Evolutionary conservation across 2,113 vertebrate genomes (phyloP).

Genomic region (Sander lucioperca): DNA sequence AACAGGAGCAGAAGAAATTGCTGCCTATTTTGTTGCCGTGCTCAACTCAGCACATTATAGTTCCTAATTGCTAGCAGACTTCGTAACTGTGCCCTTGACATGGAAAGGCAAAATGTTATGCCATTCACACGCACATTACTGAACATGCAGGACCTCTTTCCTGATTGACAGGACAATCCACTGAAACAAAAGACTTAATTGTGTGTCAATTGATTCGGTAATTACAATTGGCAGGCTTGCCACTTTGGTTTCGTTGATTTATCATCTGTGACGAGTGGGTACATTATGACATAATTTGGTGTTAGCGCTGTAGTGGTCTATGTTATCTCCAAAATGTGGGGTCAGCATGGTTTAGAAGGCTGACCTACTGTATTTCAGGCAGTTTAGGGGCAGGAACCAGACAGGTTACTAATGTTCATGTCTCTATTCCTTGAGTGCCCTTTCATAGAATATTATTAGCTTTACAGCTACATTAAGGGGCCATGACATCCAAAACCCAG

Average conservation of each 20-base stretch:
- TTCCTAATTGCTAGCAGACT: conserved; percentile 78
- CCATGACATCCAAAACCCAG: conserved; percentile 36
- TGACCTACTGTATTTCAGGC: background rate
- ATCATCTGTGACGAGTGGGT: conserved; percentile 59
- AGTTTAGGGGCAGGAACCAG: background rate
- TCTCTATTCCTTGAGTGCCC: conserved; percentile 16
- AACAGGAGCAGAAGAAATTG: conserved; percentile 78
- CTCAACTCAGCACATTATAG: conserved; percentile 75
- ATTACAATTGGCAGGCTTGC: conserved; percentile 78
- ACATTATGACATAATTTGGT: conserved; percentile 60
- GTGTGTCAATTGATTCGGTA: conserved; percentile 76
- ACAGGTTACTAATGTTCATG: background rate
- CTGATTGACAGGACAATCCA: conserved; percentile 78
- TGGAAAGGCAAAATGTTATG: conserved; percentile 70
- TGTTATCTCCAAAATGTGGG: conserved; percentile 11
- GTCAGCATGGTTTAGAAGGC: background rate
- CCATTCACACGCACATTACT: conserved; percentile 62
- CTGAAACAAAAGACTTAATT: conserved; percentile 80
- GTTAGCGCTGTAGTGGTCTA: background rate
- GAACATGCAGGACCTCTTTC: conserved; percentile 34
- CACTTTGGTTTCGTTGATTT: conserved; percentile 70
- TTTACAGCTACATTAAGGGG: conserved; percentile 37
- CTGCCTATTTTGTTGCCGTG: conserved; percentile 77
- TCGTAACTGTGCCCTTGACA: conserved; percentile 73
- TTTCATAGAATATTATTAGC: conserved; percentile 26